Conservation (phyloP, 2,113 vertebrate species). For the Onychostruthus taczanowskii region DNA sequence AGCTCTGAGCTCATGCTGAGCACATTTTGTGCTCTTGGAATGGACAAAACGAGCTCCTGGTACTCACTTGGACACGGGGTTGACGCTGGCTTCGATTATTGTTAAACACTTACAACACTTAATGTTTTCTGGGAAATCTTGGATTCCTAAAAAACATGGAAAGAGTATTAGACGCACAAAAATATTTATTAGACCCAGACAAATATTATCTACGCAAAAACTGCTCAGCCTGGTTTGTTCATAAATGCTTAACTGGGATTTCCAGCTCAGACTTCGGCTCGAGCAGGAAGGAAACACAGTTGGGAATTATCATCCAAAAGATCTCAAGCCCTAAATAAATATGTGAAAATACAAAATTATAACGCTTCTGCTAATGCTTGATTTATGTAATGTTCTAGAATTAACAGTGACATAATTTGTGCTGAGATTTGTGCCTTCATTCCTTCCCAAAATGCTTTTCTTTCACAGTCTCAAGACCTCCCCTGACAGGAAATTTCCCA, state of each 20-base stretch:
- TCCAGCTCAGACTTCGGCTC: background rate
- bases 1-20: background rate
- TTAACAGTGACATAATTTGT: background rate
- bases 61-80: conserved; percentile 98
- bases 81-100: conserved; percentile 98
- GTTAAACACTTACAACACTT: conserved; percentile 99
- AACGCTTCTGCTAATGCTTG: background rate
- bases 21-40: background rate
- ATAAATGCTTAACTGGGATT: background rate
- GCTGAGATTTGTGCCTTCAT: background rate
- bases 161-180: background rate
- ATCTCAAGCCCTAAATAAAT: background rate
- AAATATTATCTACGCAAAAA: background rate
- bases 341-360: too few relatives aligned
- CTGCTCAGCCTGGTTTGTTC: background rate
- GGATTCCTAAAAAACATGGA: conserved; percentile 82
- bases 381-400: background rate
- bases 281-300: background rate
- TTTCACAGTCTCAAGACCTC: background rate
- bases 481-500: too few relatives aligned
- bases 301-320: background rate
- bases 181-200: background rate
- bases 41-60: background rate
- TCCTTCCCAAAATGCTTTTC: background rate
- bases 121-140: conserved; percentile 99